Evolutionary conservation across 64 coral and sea anemone species (phyloP).

Genomic region (Montipora capricornis): DNA sequence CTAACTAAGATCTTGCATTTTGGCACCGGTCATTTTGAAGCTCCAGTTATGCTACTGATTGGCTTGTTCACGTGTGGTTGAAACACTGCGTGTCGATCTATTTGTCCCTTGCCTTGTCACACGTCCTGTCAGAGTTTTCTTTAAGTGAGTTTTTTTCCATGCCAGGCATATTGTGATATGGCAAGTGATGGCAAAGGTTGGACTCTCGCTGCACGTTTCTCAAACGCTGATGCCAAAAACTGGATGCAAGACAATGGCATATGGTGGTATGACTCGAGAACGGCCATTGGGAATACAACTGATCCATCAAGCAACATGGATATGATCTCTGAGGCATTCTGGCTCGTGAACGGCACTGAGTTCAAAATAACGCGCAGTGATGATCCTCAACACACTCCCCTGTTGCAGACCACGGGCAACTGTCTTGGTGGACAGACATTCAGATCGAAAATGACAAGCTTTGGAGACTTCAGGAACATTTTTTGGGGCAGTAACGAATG

Average conservation of each 20-base stretch:
- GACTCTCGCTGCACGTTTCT: conserved; percentile 54
- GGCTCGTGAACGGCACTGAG: conserved; percentile 37
- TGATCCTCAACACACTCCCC: conserved; percentile 25
- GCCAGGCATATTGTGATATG: conserved; percentile 1
- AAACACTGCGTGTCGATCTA: too few relatives aligned
- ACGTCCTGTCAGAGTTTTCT: background rate
- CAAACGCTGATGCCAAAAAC: conserved; percentile 61
- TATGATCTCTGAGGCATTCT: conserved; percentile 25
- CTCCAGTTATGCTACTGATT: too few relatives aligned
- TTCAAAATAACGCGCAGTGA: conserved; percentile 62
- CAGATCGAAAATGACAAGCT: conserved; percentile 39
- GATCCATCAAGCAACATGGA: conserved; percentile 40
- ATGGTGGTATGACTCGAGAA: conserved; percentile 43
- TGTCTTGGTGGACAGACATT: conserved; percentile 33
- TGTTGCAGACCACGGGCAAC: conserved; percentile 15
- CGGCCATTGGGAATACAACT: background rate
- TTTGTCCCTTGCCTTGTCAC: too few relatives aligned
- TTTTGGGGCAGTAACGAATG: conserved; percentile 36
- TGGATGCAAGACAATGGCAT: conserved; percentile 42
- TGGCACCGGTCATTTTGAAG: too few relatives aligned
- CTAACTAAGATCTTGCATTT: too few relatives aligned
- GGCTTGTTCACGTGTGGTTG: too few relatives aligned
- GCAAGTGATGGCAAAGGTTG: conserved; percentile 6
- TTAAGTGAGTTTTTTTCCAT: background rate
- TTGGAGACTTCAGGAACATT: conserved; percentile 4